Evolutionary conservation across 2,888 invertebrate species (phyloP).

Genomic region (Acleris cristana): DNA sequence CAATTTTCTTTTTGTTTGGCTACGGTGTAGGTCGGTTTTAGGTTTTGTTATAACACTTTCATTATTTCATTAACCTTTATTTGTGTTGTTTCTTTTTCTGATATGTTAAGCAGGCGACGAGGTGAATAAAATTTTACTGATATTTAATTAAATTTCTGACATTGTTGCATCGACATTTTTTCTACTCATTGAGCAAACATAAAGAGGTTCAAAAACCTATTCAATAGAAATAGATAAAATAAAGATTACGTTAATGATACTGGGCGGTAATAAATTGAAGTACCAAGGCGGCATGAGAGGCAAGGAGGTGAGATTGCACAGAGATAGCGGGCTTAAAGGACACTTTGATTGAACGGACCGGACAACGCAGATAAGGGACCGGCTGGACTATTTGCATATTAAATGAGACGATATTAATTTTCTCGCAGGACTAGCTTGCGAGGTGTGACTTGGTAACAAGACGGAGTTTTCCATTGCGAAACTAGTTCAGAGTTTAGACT

Average conservation of each 20-base stretch:
- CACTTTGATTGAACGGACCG: conserved; percentile 80
- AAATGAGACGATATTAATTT: conserved; percentile 80
- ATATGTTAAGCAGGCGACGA: conserved; percentile 25
- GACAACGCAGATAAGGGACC: conserved; percentile 72
- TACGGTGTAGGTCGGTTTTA: conserved; percentile 31
- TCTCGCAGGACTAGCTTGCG: conserved; percentile 53
- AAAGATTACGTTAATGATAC: conserved; percentile 68
- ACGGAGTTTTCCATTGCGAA: conserved; percentile 15
- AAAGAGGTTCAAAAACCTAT: conserved; percentile 47
- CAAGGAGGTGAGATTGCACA: conserved; percentile 64
- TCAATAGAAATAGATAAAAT: conserved; percentile 55
- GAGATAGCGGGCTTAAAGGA: conserved; percentile 75
- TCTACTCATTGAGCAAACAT: conserved; percentile 40
- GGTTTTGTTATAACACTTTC: conserved; percentile 36
- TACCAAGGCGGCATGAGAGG: conserved; percentile 68
- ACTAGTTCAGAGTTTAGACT: conserved; percentile 35
- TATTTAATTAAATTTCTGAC: conserved; percentile 25
- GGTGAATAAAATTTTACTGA: conserved; percentile 22
- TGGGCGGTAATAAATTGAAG: conserved; percentile 65
- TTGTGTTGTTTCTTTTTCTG: conserved; percentile 21
- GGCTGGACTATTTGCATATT: conserved; percentile 78
- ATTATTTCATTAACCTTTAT: conserved; percentile 35
- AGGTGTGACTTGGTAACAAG: conserved; percentile 38
- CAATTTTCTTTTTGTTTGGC: conserved; percentile 40
- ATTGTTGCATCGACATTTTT: conserved; percentile 24